Percentiles rank a stretch among this genome's conserved stretches.
Evolutionary conservation across 2,797 vertebrate genomes (phyloP).

Genomic region (Sparidentex hasta): DNA sequence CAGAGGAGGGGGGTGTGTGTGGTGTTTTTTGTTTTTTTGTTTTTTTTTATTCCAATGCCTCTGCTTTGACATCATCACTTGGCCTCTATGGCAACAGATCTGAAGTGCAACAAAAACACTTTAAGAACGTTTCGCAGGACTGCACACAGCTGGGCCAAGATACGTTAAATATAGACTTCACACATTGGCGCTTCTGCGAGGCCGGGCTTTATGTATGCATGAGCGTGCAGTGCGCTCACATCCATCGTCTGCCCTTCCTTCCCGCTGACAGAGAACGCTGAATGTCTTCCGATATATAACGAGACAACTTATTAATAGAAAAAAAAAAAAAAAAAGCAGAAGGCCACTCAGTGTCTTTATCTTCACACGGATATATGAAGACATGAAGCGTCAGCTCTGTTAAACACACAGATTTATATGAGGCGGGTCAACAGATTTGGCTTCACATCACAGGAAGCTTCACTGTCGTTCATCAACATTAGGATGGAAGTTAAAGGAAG

Average conservation of each 20-base stretch:
- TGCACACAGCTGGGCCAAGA: slow-evolving; percentile 66
- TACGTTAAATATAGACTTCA: slow-evolving; percentile 76
- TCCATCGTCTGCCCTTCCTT: not conserved
- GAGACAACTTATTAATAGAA: slow-evolving; percentile 54
- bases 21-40: slow-evolving; percentile 29
- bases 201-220: slow-evolving; percentile 2
- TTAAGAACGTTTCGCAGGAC: slow-evolving; percentile 62
- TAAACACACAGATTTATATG: not conserved
- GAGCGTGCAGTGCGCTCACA: slow-evolving; percentile 13
- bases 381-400: slow-evolving; percentile 10
- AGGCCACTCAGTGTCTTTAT: slow-evolving; percentile 28
- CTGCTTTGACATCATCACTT: slow-evolving; percentile 77
- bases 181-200: slow-evolving; percentile 45
- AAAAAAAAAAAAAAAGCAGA: not conserved
- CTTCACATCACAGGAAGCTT: not conserved
- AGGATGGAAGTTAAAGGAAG: not conserved
- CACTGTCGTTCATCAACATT: not conserved
- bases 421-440: not conserved
- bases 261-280: slow-evolving; percentile 12
- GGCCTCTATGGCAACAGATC: slow-evolving; percentile 77
- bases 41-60: slow-evolving; percentile 65
- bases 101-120: slow-evolving; percentile 79
- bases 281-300: slow-evolving; percentile 32
- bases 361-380: slow-evolving; percentile 12
- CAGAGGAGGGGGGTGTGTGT: slow-evolving; percentile 59